Base-by-base conservation (phyloP, 2,888 invertebrate species). In the Sipha maydis region DNA sequence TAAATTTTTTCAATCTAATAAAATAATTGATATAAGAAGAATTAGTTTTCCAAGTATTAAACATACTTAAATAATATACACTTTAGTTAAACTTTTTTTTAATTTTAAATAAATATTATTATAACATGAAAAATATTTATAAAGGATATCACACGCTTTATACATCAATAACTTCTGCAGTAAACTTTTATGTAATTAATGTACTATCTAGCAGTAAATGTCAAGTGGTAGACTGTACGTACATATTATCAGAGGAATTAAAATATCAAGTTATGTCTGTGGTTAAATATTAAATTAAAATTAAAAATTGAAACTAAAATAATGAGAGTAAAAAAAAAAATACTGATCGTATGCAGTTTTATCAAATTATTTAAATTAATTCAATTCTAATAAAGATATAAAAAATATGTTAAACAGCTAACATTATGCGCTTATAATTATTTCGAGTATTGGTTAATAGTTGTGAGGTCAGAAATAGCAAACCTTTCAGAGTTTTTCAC, bases 181-280 rank as follows among this genome's bases (percentile, higher is more conserved):
- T 41, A 67, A 82, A 69, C 28, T 1, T 41, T 61, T 61, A 69
- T n/a, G 41, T 82, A 67, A 28, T n/a, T 54, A 77, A 54, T 71
- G 41, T 54, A 82, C 34, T 61, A 8, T 54, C 14, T 21, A 73
- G 31, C 31, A 48, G 54, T 71, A 73, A 73, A 83, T 83, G 83
- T 71, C 83, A 83, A 83, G 83, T 83, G 54, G 9, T 28, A 54
- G 48, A 48, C 54, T 48, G 21, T 83, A 83, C 71, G 48, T 86
- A 19, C 69, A 76, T 77, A 77, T 14, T 56, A 41, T 38, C 25
- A 38, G 28, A 21, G 34, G 61, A 28, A 76, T 38, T 14, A 67
- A 41, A 67, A 85, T 56, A 56, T 28, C 48, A 48, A 48, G 14
- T 48, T 48, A 48, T 3, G 61, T 61, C 21, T 25, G 21, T 21